Evolutionary conservation across 2,797 vertebrate genomes (phyloP).

Genomic region (Sciurus carolinensis): DNA sequence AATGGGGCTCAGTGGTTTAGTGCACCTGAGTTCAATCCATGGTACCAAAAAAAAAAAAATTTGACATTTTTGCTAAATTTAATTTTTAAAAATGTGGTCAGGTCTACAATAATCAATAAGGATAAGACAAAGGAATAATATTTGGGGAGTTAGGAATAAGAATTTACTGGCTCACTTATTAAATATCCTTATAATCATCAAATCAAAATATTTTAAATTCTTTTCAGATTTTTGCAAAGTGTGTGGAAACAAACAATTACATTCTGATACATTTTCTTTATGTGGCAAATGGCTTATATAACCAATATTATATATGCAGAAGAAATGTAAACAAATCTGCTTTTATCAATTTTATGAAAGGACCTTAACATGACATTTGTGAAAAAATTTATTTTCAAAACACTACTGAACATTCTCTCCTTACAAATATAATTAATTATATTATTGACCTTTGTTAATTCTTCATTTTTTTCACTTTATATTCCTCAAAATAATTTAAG

Average conservation of each 20-base stretch:
- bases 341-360: not conserved
- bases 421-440: not conserved
- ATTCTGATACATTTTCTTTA: not conserved
- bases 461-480: not conserved
- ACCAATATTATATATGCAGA: not conserved
- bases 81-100: not conserved
- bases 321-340: not conserved
- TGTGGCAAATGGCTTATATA: not conserved
- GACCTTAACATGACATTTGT: not conserved
- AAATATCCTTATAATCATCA: not conserved
- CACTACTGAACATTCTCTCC: not conserved
- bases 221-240: not conserved
- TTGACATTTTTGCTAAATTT: not conserved
- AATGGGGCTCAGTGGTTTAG: too few species aligned
- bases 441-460: not conserved
- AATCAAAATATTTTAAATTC: not conserved
- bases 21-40: too few species aligned
- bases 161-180: not conserved
- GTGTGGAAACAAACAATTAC: not conserved
- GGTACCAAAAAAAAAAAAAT: not conserved
- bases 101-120: not conserved
- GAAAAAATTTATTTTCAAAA: conserved; percentile 1
- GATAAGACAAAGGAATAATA: not conserved
- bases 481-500: conserved; percentile 2
- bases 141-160: not conserved